Percentiles rank a stretch among this genome's conserved stretches.
Evolutionary conservation across 1,140 invertebrate genomes (phyloP).

Genomic region (Brachystomella parvula): DNA sequence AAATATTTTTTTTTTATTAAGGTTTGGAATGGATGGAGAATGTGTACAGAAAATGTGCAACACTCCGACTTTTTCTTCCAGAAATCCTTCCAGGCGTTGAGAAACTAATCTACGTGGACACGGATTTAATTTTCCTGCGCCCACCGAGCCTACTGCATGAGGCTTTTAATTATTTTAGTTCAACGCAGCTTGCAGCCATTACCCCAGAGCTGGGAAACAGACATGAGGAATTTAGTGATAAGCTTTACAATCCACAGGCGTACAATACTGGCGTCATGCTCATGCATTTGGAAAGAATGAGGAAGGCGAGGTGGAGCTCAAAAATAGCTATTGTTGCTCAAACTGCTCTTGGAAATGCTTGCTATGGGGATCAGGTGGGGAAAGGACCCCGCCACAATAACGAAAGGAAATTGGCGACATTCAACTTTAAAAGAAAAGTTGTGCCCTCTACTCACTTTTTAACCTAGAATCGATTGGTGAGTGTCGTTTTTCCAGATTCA

Average conservation of each 20-base stretch:
- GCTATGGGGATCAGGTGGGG: neutral
- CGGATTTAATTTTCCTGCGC: neutral
- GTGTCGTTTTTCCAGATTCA: no score
- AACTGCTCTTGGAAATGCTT: neutral
- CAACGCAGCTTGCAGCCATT: constrained; percentile 5
- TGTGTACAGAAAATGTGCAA: neutral
- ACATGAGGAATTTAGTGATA: neutral
- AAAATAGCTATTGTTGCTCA: neutral
- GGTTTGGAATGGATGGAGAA: neutral
- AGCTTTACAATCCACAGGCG: neutral
- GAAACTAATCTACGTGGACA: neutral
- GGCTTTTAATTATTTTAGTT: neutral
- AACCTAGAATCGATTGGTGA: no score
- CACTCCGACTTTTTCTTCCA: neutral
- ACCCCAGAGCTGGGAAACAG: neutral
- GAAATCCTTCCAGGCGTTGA: neutral
- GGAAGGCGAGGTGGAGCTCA: neutral
- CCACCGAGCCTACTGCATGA: neutral
- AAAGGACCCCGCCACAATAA: no score
- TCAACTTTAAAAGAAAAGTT: no score
- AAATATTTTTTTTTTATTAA: neutral
- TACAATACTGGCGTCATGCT: constrained; percentile 5
- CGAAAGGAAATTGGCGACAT: no score
- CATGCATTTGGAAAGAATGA: neutral
- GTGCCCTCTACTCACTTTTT: no score